Base-by-base conservation (phyloP, 2,113 vertebrate species). In the Zootoca vivipara region DNA sequence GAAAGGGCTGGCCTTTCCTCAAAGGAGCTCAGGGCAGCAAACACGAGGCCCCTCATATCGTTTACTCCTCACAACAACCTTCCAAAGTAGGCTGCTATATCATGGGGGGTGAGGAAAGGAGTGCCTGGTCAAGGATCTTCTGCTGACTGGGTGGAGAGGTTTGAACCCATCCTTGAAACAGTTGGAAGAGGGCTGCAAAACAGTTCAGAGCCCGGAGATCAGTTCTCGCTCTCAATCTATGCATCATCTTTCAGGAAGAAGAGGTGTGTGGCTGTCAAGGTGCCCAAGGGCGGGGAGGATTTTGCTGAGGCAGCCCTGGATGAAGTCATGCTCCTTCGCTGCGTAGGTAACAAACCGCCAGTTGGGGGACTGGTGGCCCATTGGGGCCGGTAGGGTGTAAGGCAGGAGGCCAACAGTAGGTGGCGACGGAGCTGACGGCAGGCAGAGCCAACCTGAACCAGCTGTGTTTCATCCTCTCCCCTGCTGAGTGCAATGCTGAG, bases 261-360 rank as follows among this genome's bases (percentile, higher is more conserved):
- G 93, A 95, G 94, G 12, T 92, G 89, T 0, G 97, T 98, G 2
- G 98, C 98, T 22, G 96, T 98, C 90, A 98, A 98, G 94, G 95
- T 98, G 86, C 93, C 97, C 89, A 98, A 97, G 91, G 98, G 97
- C n/a, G 97, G 96, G 12, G 90, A 96, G 79, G 94, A 96, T 42
- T 98, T 98, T 89, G 94, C 95, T 9, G 97, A 97, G 85, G 95
- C 96, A 12, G 98, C 97, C 33, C 95, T 97, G 88, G 98, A 98
- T 0, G 97, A 98, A 91, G 90, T 97, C 2, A 79, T 96, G 83
- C 94, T 98, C 35, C 96, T 98, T 18, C 96, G 85, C 93, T 98
- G 96, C 4, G 98, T 98, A 87, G 52, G 97, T 97, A 69, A 38
- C 81, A 28, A 33, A 9, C 9, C 30, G 5, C 9, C 62, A 64